A percentile compares a stretch with the other conserved stretches of the same genome.
Evolutionary conservation across 2,888 invertebrate genomes (phyloP).

Genomic region (Mesochorus sp.): DNA sequence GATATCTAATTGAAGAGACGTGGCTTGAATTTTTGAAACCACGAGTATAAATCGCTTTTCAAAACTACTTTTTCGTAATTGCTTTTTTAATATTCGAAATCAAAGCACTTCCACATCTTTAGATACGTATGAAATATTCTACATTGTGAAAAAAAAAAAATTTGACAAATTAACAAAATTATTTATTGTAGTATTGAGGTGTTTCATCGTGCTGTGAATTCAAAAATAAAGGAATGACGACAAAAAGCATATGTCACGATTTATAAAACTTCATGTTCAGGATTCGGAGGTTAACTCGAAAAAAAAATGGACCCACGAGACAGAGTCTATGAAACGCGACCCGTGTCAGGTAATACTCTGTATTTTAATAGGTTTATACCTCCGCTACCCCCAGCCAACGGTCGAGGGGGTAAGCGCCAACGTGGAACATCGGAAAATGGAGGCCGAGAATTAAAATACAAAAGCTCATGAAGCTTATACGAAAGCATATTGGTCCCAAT

Average conservation of each 20-base stretch:
- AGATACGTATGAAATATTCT: too few relatives aligned
- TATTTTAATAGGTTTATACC: slow-evolving; percentile 68
- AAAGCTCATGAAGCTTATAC: slow-evolving; percentile 53
- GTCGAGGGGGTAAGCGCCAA: not conserved
- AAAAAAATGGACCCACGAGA: slow-evolving; percentile 18
- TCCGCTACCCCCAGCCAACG: slow-evolving; percentile 16
- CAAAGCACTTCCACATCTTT: too few relatives aligned
- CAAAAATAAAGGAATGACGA: not conserved
- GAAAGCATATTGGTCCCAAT: slow-evolving; percentile 66
- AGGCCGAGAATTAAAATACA: slow-evolving; percentile 21
- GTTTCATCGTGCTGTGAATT: not conserved
- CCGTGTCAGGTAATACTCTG: slow-evolving; percentile 63
- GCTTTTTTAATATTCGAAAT: too few relatives aligned
- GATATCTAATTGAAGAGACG: too few relatives aligned
- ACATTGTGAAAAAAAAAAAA: too few relatives aligned
- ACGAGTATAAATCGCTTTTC: too few relatives aligned
- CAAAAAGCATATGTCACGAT: slow-evolving; percentile 23
- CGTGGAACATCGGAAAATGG: not conserved
- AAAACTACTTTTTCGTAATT: too few relatives aligned
- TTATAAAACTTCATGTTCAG: slow-evolving; percentile 31
- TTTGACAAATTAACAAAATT: too few relatives aligned
- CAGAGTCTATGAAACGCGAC: slow-evolving; percentile 51
- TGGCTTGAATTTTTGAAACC: too few relatives aligned
- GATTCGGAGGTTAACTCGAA: slow-evolving; percentile 5
- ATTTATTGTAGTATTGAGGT: too few relatives aligned